phyloP scores from a whole-genome alignment of 1,140 invertebrate genomes.

The Rhopalosiphum maidis region DNA sequence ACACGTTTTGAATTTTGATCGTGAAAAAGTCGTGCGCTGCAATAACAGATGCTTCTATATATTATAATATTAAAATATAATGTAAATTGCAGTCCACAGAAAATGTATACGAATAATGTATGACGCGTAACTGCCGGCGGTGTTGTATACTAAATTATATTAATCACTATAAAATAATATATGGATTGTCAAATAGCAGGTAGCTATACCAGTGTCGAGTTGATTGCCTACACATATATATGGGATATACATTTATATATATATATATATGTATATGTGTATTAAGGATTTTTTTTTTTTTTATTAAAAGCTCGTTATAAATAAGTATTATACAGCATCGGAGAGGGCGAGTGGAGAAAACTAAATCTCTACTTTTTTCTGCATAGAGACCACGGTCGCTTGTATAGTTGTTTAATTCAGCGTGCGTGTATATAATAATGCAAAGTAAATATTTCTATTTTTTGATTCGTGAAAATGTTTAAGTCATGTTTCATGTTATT shows the following conservation, averaged over 20 bases:
- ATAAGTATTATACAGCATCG: not conserved
- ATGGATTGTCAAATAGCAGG: not conserved
- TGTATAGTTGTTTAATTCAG: not conserved
- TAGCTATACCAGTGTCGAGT: not conserved
- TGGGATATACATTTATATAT: too few relatives aligned
- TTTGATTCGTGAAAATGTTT: not conserved
- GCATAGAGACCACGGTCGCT: not conserved
- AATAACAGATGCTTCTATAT: not conserved
- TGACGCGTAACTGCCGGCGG: not conserved
- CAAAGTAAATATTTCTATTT: not conserved
- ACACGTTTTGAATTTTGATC: constrained; percentile 2
- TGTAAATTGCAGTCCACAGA: not conserved
- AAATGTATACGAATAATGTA: not conserved
- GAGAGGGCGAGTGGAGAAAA: not conserved
- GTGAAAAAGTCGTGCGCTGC: not conserved
- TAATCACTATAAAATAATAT: not conserved
- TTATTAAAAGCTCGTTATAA: not conserved
- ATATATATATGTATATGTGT: not conserved
- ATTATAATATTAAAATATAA: not conserved
- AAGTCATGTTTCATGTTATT: not conserved
- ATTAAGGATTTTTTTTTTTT: not conserved
- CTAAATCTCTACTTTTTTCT: not conserved
- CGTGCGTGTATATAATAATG: not conserved
- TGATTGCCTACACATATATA: too few relatives aligned
- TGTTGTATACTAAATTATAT: constrained; percentile 1